Percentiles rank a stretch among this genome's conserved stretches.
Evolutionary conservation across 1,140 invertebrate species (phyloP).

Genomic region (Solenopsis fugax): DNA sequence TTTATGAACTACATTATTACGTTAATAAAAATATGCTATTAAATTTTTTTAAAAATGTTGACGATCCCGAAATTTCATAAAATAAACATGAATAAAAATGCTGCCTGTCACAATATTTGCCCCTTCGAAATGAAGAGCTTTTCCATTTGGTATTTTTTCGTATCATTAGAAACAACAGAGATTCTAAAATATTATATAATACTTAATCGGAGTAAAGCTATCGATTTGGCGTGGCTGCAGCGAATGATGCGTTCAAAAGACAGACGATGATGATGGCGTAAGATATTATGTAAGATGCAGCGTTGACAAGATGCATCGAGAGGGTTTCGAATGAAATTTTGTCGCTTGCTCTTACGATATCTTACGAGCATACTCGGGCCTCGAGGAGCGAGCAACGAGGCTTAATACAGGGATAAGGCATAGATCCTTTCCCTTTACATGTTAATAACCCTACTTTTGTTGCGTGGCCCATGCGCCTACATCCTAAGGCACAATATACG

Average conservation of each 20-base stretch:
- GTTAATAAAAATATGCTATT: too few species aligned
- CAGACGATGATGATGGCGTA: not conserved
- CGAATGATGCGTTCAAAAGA: not conserved
- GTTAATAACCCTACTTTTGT: slow-evolving; percentile 81
- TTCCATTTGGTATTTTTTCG: too few species aligned
- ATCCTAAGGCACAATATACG: slow-evolving; percentile 29
- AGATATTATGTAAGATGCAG: slow-evolving; percentile 17
- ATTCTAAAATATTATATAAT: too few species aligned
- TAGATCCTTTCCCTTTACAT: slow-evolving; percentile 76
- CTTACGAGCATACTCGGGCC: not conserved
- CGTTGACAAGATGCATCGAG: slow-evolving; percentile 4
- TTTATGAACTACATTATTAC: too few species aligned
- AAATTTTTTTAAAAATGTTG: too few species aligned
- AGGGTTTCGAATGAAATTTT: not conserved
- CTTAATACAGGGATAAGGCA: slow-evolving; percentile 73
- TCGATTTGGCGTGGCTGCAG: not conserved
- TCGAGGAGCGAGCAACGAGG: slow-evolving; percentile 5
- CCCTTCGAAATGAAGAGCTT: too few species aligned
- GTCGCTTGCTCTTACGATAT: slow-evolving; percentile 33
- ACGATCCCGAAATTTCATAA: too few species aligned
- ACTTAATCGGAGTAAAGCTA: not conserved
- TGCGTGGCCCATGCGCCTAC: slow-evolving; percentile 42
- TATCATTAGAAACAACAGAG: too few species aligned
- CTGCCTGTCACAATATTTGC: too few species aligned
- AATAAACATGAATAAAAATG: too few species aligned